These are phyloP conservation scores for Chrysocyon brachyurus DNA, from an alignment of 2,797 vertebrate species.

Conservation along the genomic window DNA sequence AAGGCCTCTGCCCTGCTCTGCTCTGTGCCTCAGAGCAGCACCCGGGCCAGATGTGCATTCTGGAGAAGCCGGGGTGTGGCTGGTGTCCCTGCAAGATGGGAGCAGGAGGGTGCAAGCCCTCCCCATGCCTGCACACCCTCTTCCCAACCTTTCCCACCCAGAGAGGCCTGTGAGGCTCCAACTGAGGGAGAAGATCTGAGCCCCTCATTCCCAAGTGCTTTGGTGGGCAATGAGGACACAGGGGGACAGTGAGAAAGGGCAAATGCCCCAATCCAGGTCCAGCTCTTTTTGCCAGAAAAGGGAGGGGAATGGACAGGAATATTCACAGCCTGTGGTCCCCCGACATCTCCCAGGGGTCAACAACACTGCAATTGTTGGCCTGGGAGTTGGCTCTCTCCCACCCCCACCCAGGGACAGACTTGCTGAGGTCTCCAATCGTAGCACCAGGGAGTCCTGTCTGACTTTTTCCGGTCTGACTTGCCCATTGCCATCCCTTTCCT, in stretches of 20 bases:
- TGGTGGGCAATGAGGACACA: not conserved
- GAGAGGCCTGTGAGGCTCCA: not conserved
- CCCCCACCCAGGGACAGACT: not conserved
- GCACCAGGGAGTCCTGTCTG: not conserved
- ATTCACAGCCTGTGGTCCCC: not conserved
- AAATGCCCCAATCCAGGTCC: not conserved
- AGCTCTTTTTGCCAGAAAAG: not conserved
- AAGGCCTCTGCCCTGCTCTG: not conserved
- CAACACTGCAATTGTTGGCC: rapidly evolving
- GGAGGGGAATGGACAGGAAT: rapidly evolving
- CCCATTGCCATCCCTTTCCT: not conserved
- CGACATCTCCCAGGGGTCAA: not conserved
- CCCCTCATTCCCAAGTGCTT: not conserved
- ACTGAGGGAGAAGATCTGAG: not conserved
- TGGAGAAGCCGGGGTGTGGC: not conserved
- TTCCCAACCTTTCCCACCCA: not conserved
- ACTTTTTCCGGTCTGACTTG: not conserved
- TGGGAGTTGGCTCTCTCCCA: not conserved
- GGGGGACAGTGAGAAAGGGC: no score
- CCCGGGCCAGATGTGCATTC: not conserved
- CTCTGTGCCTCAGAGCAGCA: not conserved
- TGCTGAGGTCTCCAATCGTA: not conserved
- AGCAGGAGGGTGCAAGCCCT: not conserved
- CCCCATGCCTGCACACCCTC: not conserved
- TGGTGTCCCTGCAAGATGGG: not conserved